Base-by-base conservation (phyloP, 2,888 invertebrate genomes). In the Apotomis capreana region DNA sequence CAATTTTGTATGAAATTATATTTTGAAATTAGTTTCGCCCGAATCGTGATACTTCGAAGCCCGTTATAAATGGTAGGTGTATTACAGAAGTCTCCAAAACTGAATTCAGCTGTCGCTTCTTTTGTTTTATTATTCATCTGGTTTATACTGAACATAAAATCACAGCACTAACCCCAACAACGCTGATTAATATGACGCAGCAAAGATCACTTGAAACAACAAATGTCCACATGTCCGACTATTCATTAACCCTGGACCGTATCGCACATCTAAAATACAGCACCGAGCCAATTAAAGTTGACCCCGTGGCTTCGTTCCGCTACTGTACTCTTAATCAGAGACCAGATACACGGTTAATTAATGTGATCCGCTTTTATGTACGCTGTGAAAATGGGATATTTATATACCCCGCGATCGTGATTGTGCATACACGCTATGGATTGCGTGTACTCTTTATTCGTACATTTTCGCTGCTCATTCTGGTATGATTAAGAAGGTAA, bases 301-400 rank as follows among this genome's bases (percentile, higher is more conserved):
- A 91, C 90, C 91, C 86, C 80, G 82, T 84, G 82, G 79, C 81
- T 78, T 74, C 85, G 88, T 88, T 89, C 84, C 88, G 87, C 87
- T 86, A 86, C 86, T 90, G 90, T 87, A 90, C 91, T 91, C 89
- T 92, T 91, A 92, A 91, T 91, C 91, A 90, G 89, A 80, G 84
- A 82, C 78, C 83, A 89, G 92, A 91, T 91, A 91, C 88, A 90
- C 85, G 85, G 84, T 87, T 92, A 91, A 91, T 91, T 92, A 92
- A 89, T 90, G 89, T 88, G 87, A 88, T 88, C 87, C 86, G 81
- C 85, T 88, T 90, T 89, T 90, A 88, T 89, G 88, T 87, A 84
- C 82, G 79, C 80, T 80, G 79, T 74, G 77, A 77, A 82, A 84
- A 83, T 84, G 79, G 84, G 81, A 81, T 82, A 81, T 82, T 80